Conservation (phyloP, 92 coral and sea anemone genomes). For the Epizoanthus illoricatus region DNA sequence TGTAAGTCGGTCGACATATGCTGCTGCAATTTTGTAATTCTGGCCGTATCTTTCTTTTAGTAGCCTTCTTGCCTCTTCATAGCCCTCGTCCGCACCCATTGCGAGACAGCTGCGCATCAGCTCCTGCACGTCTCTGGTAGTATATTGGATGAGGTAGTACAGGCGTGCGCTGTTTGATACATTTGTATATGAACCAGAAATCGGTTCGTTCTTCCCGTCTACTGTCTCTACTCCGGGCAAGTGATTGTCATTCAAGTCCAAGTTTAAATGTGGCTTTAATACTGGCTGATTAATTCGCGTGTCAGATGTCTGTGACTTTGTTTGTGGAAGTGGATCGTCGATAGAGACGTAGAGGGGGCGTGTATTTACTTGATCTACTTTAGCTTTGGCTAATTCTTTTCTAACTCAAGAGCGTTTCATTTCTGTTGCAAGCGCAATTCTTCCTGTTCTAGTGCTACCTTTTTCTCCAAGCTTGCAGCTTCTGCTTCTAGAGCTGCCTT, state of each 20-base stretch:
- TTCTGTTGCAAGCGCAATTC: slow-evolving; percentile 28
- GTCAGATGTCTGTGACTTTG: not conserved
- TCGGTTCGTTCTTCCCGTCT: no score
- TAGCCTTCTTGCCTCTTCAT: slow-evolving; percentile 31
- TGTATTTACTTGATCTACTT: not conserved
- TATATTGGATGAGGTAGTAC: slow-evolving; percentile 53
- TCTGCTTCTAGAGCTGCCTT: slow-evolving; percentile 35
- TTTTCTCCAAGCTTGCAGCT: slow-evolving; percentile 2
- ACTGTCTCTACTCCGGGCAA: no score
- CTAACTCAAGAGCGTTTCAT: not conserved
- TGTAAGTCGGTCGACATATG: slow-evolving; percentile 32
- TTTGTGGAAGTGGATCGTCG: not conserved
- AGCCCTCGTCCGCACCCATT: slow-evolving; percentile 37
- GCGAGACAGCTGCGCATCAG: slow-evolving; percentile 51
- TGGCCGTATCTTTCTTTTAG: slow-evolving; percentile 47
- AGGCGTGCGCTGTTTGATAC: slow-evolving; percentile 23
- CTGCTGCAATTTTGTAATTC: slow-evolving; percentile 49
- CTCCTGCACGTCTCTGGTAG: slow-evolving; percentile 44
- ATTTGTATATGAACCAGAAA: not conserved
- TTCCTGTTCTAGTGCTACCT: slow-evolving; percentile 12
- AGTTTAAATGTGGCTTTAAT: no score
- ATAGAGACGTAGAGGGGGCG: not conserved
- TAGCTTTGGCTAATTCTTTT: slow-evolving; percentile 31
- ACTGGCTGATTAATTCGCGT: no score
- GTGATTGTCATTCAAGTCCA: no score